Evolutionary conservation across 2,888 invertebrate genomes (phyloP), one percentile per base, ranked within the genome.

Genomic region (Drosophila cracens): DNA sequence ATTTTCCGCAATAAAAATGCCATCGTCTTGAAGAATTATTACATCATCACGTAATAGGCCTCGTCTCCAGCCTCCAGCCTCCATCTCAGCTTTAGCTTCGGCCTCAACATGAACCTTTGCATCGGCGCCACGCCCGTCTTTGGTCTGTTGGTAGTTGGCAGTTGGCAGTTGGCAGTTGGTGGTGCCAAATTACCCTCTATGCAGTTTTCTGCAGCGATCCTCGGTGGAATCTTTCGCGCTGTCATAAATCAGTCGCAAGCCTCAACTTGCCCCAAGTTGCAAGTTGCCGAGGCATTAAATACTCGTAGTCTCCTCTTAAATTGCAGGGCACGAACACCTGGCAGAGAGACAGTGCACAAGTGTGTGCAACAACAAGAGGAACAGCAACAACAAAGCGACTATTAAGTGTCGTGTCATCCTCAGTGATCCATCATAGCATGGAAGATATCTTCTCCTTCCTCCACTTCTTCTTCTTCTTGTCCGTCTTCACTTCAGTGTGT

Each of bases 1-100:
- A 84, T 87, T 84, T 87, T 82, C 81, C 85, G 79, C 89, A 89
- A 87, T 89, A 84, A 87, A 87, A 87, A 76, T 89, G 89, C 89
- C 87, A 87, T 76, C 77, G 76, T 83, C 81, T 76, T 69, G 54
- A 87, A 89, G 89, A 87, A 89, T 87, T 87, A 87, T 87, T 87
- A 89, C 89, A 89, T 87, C 86, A 87, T 89, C 87, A 89, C 84
- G 75, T 86, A 89, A 89, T 87, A 74, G 89, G 78, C 81, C 76
- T 70, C 81, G 63, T 75, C 78, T 75, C 60, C 58, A 70, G 65
- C 62, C 52, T 66, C 29, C 56, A 57, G 38, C 2, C 40, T 16
- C 6, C 27, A 46, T 49, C 13, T 29, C 48, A 36, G 31, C 48
- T 21, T 62, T 70, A 48, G 36, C 66, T 29, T 63, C 58, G 61